Evolutionary conservation across 2,888 invertebrate species (phyloP).

Genomic region (Pogonocherus hispidulus): DNA sequence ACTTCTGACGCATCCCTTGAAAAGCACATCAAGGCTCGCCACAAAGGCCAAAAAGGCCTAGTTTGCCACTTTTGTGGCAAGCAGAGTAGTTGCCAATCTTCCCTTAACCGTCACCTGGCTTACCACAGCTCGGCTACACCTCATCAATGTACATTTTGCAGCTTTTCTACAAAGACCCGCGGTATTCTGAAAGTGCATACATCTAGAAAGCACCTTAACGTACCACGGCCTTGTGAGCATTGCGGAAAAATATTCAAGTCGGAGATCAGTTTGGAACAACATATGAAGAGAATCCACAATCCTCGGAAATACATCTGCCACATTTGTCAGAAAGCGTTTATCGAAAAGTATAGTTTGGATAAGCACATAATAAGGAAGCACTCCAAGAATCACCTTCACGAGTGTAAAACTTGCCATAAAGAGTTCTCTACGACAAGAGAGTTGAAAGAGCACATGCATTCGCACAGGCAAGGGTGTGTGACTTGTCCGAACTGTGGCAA

Average conservation of each 20-base stretch:
- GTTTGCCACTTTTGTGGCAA: constrained; percentile 56
- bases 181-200: constrained; percentile 50
- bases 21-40: constrained; percentile 51
- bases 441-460: constrained; percentile 53
- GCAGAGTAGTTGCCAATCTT: constrained; percentile 54
- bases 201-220: constrained; percentile 48
- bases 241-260: constrained; percentile 55
- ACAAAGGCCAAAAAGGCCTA: constrained; percentile 49
- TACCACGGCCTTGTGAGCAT: constrained; percentile 50
- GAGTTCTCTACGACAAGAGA: constrained; percentile 50
- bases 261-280: constrained; percentile 51
- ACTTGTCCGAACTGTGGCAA: constrained; percentile 53
- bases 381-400: constrained; percentile 47
- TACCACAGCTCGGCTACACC: constrained; percentile 51
- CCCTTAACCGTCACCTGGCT: constrained; percentile 54
- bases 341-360: constrained; percentile 50
- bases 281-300: constrained; percentile 53
- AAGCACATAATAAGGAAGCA: constrained; percentile 51
- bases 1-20: constrained; percentile 52
- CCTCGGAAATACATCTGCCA: constrained; percentile 48
- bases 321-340: constrained; percentile 51
- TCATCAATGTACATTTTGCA: constrained; percentile 49
- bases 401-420: constrained; percentile 50
- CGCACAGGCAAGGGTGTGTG: constrained; percentile 49
- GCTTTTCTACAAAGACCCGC: constrained; percentile 50